Percentiles rank a stretch among this genome's conserved stretches.
Evolutionary conservation across 2,888 invertebrate genomes (phyloP).

Genomic region (Neoitamus cyanurus): DNA sequence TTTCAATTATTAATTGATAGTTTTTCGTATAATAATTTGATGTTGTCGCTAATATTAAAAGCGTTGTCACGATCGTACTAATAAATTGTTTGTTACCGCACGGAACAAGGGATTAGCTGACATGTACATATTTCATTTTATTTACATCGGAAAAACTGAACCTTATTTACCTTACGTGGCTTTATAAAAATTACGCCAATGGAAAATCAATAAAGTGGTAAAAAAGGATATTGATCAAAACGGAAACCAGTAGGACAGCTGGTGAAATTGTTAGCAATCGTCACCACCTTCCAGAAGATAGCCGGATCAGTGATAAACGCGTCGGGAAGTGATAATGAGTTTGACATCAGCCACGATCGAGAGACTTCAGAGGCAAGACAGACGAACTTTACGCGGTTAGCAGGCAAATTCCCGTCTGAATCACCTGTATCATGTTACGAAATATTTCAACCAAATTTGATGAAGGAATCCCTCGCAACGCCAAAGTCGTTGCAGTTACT

Average conservation of each 20-base stretch:
- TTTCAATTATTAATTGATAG: no score
- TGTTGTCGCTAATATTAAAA: no score
- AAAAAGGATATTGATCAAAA: neutral
- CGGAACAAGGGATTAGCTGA: no score
- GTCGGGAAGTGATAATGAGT: neutral
- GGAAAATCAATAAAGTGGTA: neutral
- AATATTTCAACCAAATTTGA: neutral
- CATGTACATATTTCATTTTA: no score
- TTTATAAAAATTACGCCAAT: neutral
- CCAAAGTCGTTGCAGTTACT: neutral
- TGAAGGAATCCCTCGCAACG: conserved; percentile 12
- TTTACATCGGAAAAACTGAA: no score
- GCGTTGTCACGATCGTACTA: no score
- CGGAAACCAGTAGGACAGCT: neutral
- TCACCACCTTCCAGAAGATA: neutral
- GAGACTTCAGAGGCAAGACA: neutral
- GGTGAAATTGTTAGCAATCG: neutral
- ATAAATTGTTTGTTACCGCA: no score
- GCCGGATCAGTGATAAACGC: neutral
- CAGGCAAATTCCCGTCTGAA: neutral
- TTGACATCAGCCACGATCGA: neutral
- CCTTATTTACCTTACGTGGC: no score
- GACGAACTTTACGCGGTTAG: neutral
- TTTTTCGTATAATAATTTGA: no score
- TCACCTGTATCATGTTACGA: conserved; percentile 27